phyloP scores from a whole-genome alignment of 2,888 invertebrate genomes.

The Napeogenes sylphis region DNA sequence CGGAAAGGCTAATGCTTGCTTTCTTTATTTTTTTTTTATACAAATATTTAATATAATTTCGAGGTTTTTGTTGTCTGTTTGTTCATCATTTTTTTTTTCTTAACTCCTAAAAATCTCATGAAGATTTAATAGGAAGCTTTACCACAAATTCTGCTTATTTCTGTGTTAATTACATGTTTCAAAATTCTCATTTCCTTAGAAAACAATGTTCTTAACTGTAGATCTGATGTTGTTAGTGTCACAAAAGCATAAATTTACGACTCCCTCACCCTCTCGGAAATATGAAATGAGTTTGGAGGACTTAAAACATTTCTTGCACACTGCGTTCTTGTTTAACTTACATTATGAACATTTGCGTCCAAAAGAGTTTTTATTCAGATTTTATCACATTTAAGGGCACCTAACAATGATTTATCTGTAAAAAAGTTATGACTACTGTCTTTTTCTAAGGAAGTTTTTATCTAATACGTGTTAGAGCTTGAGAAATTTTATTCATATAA shows the following conservation, averaged over 20 bases:
- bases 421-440: constrained; percentile 14
- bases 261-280: constrained; percentile 43
- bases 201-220: constrained; percentile 47
- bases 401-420: constrained; percentile 17
- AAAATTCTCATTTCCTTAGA: constrained; percentile 33
- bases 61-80: too few species aligned
- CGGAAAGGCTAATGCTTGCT: constrained; percentile 1
- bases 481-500: background rate
- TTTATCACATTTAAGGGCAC: constrained; percentile 16
- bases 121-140: too few species aligned
- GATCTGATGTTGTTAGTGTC: constrained; percentile 30
- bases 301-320: constrained; percentile 55
- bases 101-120: too few species aligned
- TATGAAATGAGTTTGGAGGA: constrained; percentile 54
- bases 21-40: constrained; percentile 13
- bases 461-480: constrained; percentile 11
- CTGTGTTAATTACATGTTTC: constrained; percentile 7
- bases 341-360: constrained; percentile 53
- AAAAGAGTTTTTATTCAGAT: constrained; percentile 41
- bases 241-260: constrained; percentile 47
- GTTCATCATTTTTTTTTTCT: too few species aligned
- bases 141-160: constrained; percentile 1
- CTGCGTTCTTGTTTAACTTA: constrained; percentile 50
- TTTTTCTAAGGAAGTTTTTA: constrained; percentile 6
- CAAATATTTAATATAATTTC: too few species aligned